These are phyloP conservation scores for Ferrisia virgata DNA, from an alignment of 2,888 invertebrate genomes.

Conservation along the genomic window DNA sequence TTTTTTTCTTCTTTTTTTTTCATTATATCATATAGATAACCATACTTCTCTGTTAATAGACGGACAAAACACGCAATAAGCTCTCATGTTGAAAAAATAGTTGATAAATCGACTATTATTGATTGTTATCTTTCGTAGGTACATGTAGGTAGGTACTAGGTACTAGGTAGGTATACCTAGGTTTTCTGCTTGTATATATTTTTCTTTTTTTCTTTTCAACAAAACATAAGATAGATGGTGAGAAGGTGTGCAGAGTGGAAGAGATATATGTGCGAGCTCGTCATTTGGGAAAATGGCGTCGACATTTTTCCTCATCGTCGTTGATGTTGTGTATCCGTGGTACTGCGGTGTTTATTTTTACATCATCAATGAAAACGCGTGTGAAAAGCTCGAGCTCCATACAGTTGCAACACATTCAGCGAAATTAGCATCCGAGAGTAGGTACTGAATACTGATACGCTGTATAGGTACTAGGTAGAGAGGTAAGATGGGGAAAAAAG, in stretches of 20 bases:
- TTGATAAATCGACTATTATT: conserved; percentile 15
- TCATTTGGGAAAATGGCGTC: neutral
- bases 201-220: neutral
- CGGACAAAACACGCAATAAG: conserved; percentile 41
- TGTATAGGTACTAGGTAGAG: no score
- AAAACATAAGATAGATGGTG: neutral
- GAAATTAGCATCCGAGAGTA: conserved; percentile 6
- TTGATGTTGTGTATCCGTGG: no score
- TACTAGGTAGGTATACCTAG: no score
- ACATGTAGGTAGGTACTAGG: no score
- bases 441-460: no score
- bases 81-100: conserved; percentile 6
- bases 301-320: neutral
- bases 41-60: conserved; percentile 36
- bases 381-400: neutral
- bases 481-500: neutral
- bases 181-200: neutral
- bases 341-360: neutral
- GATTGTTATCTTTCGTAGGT: conserved; percentile 12
- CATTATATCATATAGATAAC: conserved; percentile 31
- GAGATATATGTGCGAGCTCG: neutral
- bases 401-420: neutral
- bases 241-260: neutral
- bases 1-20: conserved; percentile 15
- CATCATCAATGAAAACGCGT: conserved; percentile 13